Evolutionary conservation across 1,140 invertebrate genomes (phyloP).

Genomic region (Trichonephila inaurata): DNA sequence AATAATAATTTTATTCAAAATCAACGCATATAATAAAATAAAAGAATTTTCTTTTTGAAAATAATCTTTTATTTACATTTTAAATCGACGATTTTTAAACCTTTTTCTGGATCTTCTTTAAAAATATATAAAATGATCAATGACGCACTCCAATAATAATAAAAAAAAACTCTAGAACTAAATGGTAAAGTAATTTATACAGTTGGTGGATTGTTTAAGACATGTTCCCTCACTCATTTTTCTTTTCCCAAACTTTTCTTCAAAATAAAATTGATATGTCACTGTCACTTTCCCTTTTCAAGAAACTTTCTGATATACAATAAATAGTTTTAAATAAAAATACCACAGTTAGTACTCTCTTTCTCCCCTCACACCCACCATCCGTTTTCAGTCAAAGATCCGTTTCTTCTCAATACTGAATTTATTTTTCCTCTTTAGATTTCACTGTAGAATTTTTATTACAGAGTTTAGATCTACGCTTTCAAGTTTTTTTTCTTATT

Average conservation of each 20-base stretch:
- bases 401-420: slow-evolving; percentile 5
- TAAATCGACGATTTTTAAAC: no score
- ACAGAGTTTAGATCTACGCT: no score
- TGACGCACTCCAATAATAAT: no score
- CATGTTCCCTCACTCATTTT: neutral
- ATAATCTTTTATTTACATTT: no score
- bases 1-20: no score
- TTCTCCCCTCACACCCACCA: neutral
- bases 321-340: slow-evolving; percentile 14
- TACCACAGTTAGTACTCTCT: neutral
- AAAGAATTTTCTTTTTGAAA: no score
- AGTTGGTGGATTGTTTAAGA: neutral
- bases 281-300: neutral
- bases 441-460: no score
- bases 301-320: slow-evolving; percentile 4
- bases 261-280: slow-evolving; percentile 8
- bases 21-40: no score
- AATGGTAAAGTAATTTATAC: neutral
- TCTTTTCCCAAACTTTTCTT: neutral
- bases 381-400: neutral
- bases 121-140: no score
- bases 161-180: neutral
- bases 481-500: no score
- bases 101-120: no score
- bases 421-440: neutral